A percentile compares a stretch with the other conserved stretches of the same genome.
These are phyloP conservation scores for human (Homo sapiens) DNA, from an alignment of 2,113 vertebrate genomes.

Conservation along the genomic window DNA sequence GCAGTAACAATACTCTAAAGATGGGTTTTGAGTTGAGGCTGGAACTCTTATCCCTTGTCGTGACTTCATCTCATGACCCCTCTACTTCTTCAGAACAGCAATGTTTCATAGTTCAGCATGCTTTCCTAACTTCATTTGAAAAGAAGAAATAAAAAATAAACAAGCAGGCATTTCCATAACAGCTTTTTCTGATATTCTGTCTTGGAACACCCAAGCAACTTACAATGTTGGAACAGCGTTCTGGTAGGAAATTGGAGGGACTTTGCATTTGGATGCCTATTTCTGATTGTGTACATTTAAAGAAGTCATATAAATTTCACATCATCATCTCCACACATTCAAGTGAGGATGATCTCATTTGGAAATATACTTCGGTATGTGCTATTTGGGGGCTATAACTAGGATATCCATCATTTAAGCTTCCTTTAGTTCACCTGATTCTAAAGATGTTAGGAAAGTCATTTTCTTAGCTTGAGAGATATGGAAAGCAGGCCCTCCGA, in stretches of 20 bases:
- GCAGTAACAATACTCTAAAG: background rate
- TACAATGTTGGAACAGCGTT: background rate
- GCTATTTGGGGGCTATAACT: background rate
- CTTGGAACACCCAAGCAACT: background rate
- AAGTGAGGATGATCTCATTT: background rate
- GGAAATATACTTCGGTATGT: background rate
- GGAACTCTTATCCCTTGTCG: background rate
- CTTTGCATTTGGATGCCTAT: background rate
- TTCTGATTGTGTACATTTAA: background rate
- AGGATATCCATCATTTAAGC: background rate
- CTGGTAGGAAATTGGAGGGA: background rate
- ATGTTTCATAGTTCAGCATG: conserved; percentile 7
- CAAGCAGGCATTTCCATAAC: background rate
- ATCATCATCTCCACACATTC: background rate
- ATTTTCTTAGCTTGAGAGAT: background rate
- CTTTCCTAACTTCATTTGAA: conserved; percentile 27
- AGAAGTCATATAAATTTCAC: background rate
- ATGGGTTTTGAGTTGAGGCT: background rate
- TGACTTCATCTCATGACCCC: background rate
- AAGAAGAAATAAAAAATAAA: background rate
- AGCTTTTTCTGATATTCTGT: background rate
- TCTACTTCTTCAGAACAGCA: background rate
- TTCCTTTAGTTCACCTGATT: background rate
- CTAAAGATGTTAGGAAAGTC: background rate
- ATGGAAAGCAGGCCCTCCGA: background rate